These are phyloP conservation scores for Casuarius casuarius DNA, from an alignment of 2,113 vertebrate species.

Conservation along the genomic window DNA sequence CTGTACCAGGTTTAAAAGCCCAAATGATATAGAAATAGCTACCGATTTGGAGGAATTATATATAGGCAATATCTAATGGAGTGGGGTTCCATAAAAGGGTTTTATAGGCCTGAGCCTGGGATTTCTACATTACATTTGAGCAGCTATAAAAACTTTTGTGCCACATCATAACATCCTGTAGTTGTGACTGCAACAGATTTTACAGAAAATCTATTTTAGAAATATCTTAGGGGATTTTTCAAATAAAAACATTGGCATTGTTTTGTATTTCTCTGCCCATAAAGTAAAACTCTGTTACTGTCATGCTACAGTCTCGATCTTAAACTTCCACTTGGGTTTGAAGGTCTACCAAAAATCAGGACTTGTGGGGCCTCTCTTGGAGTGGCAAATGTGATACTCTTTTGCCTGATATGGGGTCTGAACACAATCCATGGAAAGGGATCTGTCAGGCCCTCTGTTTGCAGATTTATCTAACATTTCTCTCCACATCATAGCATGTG, in stretches of 20 bases:
- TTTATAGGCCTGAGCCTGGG: constrained; percentile 38
- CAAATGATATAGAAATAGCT: background rate
- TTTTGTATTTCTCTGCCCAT: constrained; percentile 5
- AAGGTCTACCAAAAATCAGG: background rate
- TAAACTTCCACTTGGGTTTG: background rate
- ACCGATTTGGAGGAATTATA: background rate
- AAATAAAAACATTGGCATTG: constrained; percentile 31
- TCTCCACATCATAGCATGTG: background rate
- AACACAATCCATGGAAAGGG: background rate
- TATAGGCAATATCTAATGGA: background rate
- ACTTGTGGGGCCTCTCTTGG: background rate
- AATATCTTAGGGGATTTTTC: constrained; percentile 45
- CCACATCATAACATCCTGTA: constrained; percentile 63
- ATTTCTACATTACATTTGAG: constrained; percentile 51
- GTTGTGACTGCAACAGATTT: constrained; percentile 60
- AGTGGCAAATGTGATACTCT: background rate
- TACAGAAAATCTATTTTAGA: constrained; percentile 62
- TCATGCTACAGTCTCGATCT: background rate
- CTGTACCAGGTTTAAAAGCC: background rate
- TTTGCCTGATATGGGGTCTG: background rate
- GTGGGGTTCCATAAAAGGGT: background rate
- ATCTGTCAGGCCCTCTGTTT: background rate
- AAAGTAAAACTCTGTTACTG: constrained; percentile 14
- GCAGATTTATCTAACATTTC: background rate
- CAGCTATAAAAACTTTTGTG: constrained; percentile 60